These are phyloP conservation scores for Percopsis omiscomaycus DNA, from an alignment of 2,797 vertebrate species.

Conservation along the genomic window DNA sequence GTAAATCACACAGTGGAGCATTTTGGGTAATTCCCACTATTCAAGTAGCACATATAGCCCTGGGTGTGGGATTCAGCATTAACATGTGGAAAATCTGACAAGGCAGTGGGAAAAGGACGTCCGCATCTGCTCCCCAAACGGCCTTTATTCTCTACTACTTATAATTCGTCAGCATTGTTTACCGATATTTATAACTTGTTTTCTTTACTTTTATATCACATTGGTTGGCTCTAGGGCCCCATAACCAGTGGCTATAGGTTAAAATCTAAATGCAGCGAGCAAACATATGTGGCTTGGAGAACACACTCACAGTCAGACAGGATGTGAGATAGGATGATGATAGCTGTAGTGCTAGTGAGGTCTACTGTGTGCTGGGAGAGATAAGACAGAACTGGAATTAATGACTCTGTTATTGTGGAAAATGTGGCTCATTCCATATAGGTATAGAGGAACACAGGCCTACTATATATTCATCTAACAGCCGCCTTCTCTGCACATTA, in stretches of 20 bases:
- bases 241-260: too few relatives aligned
- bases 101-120: constrained; percentile 22
- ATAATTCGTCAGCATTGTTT: neutral
- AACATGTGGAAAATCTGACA: constrained; percentile 7
- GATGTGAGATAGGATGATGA: constrained; percentile 37
- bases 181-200: neutral
- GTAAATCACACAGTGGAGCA: constrained; percentile 11
- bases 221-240: too few relatives aligned
- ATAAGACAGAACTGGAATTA: constrained; percentile 66
- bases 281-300: too few relatives aligned
- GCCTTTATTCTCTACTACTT: neutral
- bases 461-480: constrained; percentile 19
- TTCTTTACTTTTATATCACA: neutral
- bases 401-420: constrained; percentile 71
- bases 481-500: too few relatives aligned
- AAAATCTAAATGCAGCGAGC: too few relatives aligned
- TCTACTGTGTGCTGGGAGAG: constrained; percentile 39
- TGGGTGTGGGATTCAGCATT: constrained; percentile 9
- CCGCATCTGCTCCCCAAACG: neutral
- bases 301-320: constrained; percentile 1
- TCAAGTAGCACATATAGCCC: constrained; percentile 9
- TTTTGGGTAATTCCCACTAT: constrained; percentile 36
- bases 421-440: constrained; percentile 44
- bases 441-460: too few relatives aligned
- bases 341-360: constrained; percentile 32